These are phyloP conservation scores for Odontophorus gujanensis DNA, from an alignment of 2,113 vertebrate species.

Conservation along the genomic window DNA sequence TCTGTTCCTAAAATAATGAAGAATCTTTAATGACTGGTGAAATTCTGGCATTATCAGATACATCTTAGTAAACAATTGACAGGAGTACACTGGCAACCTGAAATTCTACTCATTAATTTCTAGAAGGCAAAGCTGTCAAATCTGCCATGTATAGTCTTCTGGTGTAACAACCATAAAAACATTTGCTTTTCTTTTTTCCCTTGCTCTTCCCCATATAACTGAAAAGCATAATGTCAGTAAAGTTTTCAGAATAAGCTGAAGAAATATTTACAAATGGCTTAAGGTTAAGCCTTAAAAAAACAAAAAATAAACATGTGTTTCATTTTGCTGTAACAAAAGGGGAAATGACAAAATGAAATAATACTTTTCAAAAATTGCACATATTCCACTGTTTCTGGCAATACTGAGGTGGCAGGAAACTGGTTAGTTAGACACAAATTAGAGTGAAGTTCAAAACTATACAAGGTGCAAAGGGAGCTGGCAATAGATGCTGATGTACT, in stretches of 20 bases:
- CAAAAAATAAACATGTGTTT: neutral
- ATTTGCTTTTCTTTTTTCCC: neutral
- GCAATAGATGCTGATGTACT: neutral
- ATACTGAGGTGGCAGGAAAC: neutral
- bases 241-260: neutral
- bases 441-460: neutral
- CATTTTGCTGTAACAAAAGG: neutral
- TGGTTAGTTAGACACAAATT: neutral
- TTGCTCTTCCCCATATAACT: neutral
- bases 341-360: neutral
- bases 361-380: neutral
- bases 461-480: neutral
- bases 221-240: neutral
- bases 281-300: neutral
- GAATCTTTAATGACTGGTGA: neutral
- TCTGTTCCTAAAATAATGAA: neutral
- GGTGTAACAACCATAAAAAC: neutral
- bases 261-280: neutral
- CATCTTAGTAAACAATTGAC: neutral
- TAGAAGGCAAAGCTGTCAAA: neutral
- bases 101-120: conserved; percentile 1
- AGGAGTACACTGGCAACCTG: neutral
- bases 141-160: neutral
- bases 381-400: neutral
- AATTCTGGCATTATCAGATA: neutral